Conservation (phyloP, 2,113 vertebrate species). For the Centropristis striata region DNA sequence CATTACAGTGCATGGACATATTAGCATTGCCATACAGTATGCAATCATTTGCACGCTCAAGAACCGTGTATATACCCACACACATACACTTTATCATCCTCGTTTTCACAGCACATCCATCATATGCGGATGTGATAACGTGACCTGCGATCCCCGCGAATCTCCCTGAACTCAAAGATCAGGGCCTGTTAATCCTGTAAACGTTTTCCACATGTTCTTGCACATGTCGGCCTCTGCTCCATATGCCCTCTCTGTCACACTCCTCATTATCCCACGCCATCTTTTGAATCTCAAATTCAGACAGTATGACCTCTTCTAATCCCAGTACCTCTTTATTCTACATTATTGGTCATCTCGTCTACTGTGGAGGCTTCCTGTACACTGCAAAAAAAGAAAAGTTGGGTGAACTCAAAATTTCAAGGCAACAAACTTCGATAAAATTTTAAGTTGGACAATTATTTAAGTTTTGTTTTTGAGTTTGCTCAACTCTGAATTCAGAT, state of each 20-base stretch:
- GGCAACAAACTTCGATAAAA: too few relatives aligned
- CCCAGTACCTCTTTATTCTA: slow-evolving; percentile 13
- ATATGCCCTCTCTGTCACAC: slow-evolving; percentile 58
- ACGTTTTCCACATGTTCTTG: slow-evolving; percentile 83
- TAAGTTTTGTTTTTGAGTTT: too few relatives aligned
- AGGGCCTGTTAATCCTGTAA: slow-evolving; percentile 74
- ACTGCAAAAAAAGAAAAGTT: too few relatives aligned
- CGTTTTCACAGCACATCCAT: slow-evolving; percentile 76
- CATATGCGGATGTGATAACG: slow-evolving; percentile 79
- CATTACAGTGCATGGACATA: neutral
- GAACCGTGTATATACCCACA: slow-evolving; percentile 10
- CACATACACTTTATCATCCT: slow-evolving; percentile 49
- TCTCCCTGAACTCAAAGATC: slow-evolving; percentile 71
- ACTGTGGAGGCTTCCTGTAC: slow-evolving; percentile 22
- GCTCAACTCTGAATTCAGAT: too few relatives aligned
- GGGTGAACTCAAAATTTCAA: too few relatives aligned
- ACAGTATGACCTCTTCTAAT: slow-evolving; percentile 45
- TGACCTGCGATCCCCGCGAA: slow-evolving; percentile 66
- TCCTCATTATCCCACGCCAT: slow-evolving; percentile 77
- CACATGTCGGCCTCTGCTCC: slow-evolving; percentile 56
- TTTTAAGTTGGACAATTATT: too few relatives aligned
- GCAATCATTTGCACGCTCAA: slow-evolving; percentile 7
- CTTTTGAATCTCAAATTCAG: slow-evolving; percentile 67
- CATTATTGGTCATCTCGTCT: slow-evolving; percentile 35
- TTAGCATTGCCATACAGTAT: neutral